Conservation (phyloP, 2,113 vertebrate species). For the Burhinus bistriatus region DNA sequence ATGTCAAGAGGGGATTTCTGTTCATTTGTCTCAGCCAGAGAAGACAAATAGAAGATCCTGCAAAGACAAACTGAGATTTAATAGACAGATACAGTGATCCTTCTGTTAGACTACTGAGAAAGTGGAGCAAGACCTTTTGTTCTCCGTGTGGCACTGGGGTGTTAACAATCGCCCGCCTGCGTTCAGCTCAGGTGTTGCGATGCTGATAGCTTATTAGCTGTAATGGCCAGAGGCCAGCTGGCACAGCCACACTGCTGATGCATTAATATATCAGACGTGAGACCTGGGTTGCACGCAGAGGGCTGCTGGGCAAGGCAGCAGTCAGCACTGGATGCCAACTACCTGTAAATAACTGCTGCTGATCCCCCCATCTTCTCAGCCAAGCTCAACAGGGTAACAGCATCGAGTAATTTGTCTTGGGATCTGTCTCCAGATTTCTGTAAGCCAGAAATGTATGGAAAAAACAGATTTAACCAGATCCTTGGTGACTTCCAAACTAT, state of each 20-base stretch:
- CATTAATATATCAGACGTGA: background rate
- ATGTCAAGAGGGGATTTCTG: background rate
- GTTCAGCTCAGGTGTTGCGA: background rate
- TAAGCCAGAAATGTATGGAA: background rate
- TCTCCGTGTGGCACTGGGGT: background rate
- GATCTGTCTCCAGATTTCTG: background rate
- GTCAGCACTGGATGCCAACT: background rate
- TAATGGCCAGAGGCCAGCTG: background rate
- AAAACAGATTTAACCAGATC: background rate
- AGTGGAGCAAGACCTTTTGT: background rate
- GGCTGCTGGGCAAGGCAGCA: background rate
- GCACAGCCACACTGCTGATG: background rate
- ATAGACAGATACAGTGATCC: background rate
- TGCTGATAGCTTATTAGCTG: background rate
- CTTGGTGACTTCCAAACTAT: background rate
- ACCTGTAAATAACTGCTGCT: background rate
- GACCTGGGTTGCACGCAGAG: background rate
- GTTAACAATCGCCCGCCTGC: background rate
- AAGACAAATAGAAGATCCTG: background rate
- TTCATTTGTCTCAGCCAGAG: background rate
- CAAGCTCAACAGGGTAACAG: background rate
- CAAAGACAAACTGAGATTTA: background rate
- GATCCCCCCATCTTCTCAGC: background rate
- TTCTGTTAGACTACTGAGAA: background rate
- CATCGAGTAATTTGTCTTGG: background rate